Base-by-base conservation (phyloP, 1,140 invertebrate genomes). In the fruit fly (Drosophila melanogaster) region DNA sequence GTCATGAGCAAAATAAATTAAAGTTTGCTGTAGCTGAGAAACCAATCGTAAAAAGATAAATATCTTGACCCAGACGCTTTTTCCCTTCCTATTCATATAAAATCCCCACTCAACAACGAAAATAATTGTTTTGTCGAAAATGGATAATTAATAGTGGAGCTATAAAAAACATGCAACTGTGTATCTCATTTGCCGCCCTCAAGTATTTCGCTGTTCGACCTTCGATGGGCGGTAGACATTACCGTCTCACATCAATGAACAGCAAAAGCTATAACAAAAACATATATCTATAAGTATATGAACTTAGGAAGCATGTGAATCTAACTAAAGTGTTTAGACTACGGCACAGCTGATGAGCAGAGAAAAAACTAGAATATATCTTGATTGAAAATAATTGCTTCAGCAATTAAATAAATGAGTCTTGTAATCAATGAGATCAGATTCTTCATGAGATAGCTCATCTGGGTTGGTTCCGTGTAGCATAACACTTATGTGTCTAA, bases 141-240 rank as follows among this genome's bases (percentile, higher is more conserved):
- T 60, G 43, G 22, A 54, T 53, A 77, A 77, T 69, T 77, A 67
- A 77, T 69, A 59, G 55, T 71, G 17, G 19, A 43, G 47, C 37
- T 50, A n/a, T 26, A 64, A 35, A 65, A 58, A 73, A 38, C 11
- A 38, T 77, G 64, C 46, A 70, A 59, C 61, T 55, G 51, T 69
- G 59, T 69, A 59, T 65, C 60, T 58, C 59, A 73, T 81, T 46
- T 74, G 67, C 60, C 81, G 73, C 73, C 73, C 74, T 81, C 73
- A 85, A 85, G 67, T 86, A 62, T 76, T 81, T 81, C 41, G 55
- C 57, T 44, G 11, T 24, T 50, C 40, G 79, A 87, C 84, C 84
- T 87, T 87, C 79, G 64, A 74, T 56, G 84, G 84, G 79, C 84
- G 84, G 79, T 56, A 71, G 76, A 77, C 59, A 83, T 72, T 89